Conservation (phyloP, 1,140 invertebrate species). For the Rhizoglyphus robini region DNA sequence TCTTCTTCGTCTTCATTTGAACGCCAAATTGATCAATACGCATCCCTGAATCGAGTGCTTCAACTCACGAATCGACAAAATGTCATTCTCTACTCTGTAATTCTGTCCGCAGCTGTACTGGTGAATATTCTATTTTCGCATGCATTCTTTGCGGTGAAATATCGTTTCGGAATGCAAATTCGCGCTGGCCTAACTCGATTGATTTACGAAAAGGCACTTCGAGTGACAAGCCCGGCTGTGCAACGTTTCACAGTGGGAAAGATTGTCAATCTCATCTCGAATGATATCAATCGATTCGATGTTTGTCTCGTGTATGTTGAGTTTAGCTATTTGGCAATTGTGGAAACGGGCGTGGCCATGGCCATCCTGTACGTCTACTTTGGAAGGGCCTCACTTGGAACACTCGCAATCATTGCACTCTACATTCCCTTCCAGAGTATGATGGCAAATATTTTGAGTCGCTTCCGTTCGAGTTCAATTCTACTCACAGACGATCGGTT, state of each 20-base stretch:
- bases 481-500: conserved; percentile 14
- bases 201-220: conserved; percentile 43
- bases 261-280: too few relatives aligned
- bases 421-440: conserved; percentile 69
- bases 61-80: too few relatives aligned
- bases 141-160: conserved; percentile 11
- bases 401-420: conserved; percentile 57
- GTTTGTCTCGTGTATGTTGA: conserved; percentile 36
- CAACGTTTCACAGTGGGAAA: conserved; percentile 64
- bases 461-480: conserved; percentile 2
- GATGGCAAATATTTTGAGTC: conserved; percentile 40
- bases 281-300: conserved; percentile 42
- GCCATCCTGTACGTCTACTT: conserved; percentile 30
- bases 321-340: conserved; percentile 48
- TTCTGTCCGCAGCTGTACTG: background rate
- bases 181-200: conserved; percentile 40
- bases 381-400: conserved; percentile 46
- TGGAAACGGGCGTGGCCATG: conserved; percentile 47
- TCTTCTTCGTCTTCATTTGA: too few relatives aligned
- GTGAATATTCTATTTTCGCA: background rate
- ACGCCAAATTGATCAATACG: too few relatives aligned
- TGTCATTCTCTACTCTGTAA: background rate
- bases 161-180: conserved; percentile 33
- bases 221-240: conserved; percentile 51
- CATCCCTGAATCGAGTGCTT: too few relatives aligned